Conservation (phyloP, 2,113 vertebrate genomes). For the Talpa occidentalis region DNA sequence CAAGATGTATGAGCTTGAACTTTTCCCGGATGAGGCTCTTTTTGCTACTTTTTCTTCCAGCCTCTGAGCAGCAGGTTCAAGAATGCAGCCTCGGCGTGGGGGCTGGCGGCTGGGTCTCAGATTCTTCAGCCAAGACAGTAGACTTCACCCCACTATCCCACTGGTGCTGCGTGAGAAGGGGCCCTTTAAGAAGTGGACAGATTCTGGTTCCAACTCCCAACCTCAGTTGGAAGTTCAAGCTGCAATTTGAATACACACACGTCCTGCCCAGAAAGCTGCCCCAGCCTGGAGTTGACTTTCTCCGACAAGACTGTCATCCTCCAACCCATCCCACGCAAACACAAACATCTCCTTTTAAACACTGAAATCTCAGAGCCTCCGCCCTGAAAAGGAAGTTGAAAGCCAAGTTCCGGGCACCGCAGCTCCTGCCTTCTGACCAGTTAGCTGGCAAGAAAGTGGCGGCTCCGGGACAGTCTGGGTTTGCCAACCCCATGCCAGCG, state of each 20-base stretch:
- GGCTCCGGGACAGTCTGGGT: neutral
- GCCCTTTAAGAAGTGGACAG: slow-evolving; percentile 74
- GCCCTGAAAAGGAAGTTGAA: slow-evolving; percentile 44
- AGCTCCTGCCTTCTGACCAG: neutral
- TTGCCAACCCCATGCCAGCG: neutral
- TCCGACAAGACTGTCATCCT: slow-evolving; percentile 39
- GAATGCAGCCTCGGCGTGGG: neutral
- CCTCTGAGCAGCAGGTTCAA: slow-evolving; percentile 51
- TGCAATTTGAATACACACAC: slow-evolving; percentile 24
- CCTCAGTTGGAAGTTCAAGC: slow-evolving; percentile 69
- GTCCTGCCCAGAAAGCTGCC: slow-evolving; percentile 58
- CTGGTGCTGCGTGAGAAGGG: neutral
- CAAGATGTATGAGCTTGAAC: slow-evolving; percentile 74
- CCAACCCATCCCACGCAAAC: slow-evolving; percentile 52
- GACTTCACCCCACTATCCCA: neutral
- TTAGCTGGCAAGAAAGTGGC: neutral
- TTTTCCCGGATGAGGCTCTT: slow-evolving; percentile 58
- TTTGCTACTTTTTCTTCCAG: slow-evolving; percentile 52
- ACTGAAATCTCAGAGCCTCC: slow-evolving; percentile 13
- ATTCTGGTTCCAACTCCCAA: slow-evolving; percentile 52
- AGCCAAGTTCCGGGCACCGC: slow-evolving; percentile 31
- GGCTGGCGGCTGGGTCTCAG: neutral
- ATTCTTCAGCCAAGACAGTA: neutral
- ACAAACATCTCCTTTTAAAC: slow-evolving; percentile 46
- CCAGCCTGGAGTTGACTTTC: slow-evolving; percentile 11